Evolutionary conservation across 2,113 vertebrate genomes (phyloP), one percentile per base, ranked within the genome.

Genomic region (Rhea americana): DNA sequence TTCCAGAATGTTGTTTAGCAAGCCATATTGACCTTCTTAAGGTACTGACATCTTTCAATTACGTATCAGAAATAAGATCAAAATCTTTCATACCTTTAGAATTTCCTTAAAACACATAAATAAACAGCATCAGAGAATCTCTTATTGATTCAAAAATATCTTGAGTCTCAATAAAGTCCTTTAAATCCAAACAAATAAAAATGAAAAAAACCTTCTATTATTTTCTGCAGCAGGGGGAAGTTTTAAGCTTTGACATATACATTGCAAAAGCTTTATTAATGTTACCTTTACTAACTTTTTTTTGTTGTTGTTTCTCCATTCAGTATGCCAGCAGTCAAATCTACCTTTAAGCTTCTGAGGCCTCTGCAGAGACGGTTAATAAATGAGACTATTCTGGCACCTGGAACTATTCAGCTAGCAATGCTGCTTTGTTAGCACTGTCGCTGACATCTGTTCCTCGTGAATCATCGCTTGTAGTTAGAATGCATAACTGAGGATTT

Each of bases 21-120:
- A 81, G 67, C 28, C 14, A 43, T 63, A 94, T 82, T 96, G 97
- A 96, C 92, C 91, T 91, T 91, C 70, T 94, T 68, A 68, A 68
- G 85, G 95, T 79, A 88, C 63, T 91, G 68, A 82, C 68, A 72
- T 73, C 86, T 85, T 96, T 93, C 53, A 96, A 96, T 95, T 94
- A 76, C 87, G 88, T 56, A n/a, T 90, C 84, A 78, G 92, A 92
- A 94, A 93, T 82, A 93, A 92, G 79, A 84, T 84, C 79, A 67
- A 96, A 92, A 51, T 74, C 85, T 95, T 96, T 82, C 65, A 90
- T 62, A 85, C 48, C 51, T 59, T 28, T 72, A 87, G 82, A 89
- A 92, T 93, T 90, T 82, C 93, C 58, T 92, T 85, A 24, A 91
- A 96, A 95, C 50, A 88, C 92, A 90, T 72, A 70, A 78, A 83